Base-by-base conservation (phyloP, 2,113 vertebrate genomes). In the Litocranius walleri region DNA sequence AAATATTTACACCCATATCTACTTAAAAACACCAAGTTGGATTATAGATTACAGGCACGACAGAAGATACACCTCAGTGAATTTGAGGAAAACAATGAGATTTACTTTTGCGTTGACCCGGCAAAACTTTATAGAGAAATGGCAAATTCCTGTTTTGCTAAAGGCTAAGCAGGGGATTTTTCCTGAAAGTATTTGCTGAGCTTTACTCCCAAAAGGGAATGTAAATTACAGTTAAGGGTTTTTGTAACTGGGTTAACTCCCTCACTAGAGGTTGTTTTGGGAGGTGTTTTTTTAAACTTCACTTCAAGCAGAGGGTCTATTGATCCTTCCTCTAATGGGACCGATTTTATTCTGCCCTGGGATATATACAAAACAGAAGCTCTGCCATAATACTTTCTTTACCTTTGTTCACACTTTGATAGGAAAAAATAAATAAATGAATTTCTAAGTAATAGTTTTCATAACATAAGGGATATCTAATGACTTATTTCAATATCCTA, bases 71-170 rank as follows among this genome's bases (percentile, higher is more conserved):
- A 74, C 3, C 4, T 96, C 67, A 54, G 16, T 86, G 90, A 36
- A 17, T 91, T 91, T 85, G 52, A 89, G n/a, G 27, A 86, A 93
- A 91, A 82, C 48, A 77, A 17, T 81, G 62, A 57, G n/a, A 85
- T 88, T 97, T 92, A 91, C 85, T 92, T 98, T 95, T 94, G 52
- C 17, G 5, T 80, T 74, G 71, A 93, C 62, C 50, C 56, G 92
- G 81, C 30, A 59, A 77, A 94, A 81, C 61, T 90, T 67, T 91
- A 86, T 59, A 91, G 48, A 95, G 33, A 88, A 95, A 96, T 94
- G 91, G 74, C 85, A 97, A 71, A 67, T 94, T 91, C 64, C 43
- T 74, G 3, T 90, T 84, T 97, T 94, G 80, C 43, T 88, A 84
- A 77, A 90, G 59, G 62, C 54, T 85, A 80, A 94, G 11, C 3